Evolutionary conservation across 2,888 invertebrate species (phyloP).

Genomic region (Eurytoma californica): DNA sequence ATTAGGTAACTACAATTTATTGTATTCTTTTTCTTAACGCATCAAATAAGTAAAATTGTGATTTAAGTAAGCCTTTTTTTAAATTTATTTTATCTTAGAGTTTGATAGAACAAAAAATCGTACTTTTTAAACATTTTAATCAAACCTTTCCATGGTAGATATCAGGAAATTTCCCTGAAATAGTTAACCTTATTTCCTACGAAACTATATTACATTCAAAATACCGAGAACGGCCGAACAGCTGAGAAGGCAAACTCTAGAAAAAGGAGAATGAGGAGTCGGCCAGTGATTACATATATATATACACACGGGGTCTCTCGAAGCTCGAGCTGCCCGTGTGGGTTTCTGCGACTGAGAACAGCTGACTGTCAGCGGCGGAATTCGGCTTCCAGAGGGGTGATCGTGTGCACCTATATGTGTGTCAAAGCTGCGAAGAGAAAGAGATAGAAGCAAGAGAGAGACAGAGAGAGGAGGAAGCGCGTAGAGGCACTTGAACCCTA

Average conservation of each 20-base stretch:
- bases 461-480: slow-evolving; percentile 5
- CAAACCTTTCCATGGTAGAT: no score
- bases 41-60: no score
- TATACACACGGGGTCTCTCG: background rate
- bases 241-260: slow-evolving; percentile 41
- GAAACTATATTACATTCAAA: background rate
- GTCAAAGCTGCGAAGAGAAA: slow-evolving; percentile 46
- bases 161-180: background rate
- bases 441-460: slow-evolving; percentile 8
- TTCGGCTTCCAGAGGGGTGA: slow-evolving; percentile 71
- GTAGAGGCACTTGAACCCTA: slow-evolving; percentile 70
- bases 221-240: slow-evolving; percentile 34
- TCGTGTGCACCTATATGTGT: slow-evolving; percentile 34
- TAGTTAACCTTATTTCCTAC: background rate
- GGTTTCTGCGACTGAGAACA: slow-evolving; percentile 40
- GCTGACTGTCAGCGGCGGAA: slow-evolving; percentile 65
- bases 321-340: background rate
- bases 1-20: no score
- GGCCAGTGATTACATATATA: slow-evolving; percentile 41
- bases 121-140: no score
- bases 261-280: slow-evolving; percentile 29
- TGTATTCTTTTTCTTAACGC: no score
- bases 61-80: no score
- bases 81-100: no score
- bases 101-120: no score